Evolutionary conservation across 1,140 invertebrate genomes (phyloP).

Genomic region (Homarus americanus): DNA sequence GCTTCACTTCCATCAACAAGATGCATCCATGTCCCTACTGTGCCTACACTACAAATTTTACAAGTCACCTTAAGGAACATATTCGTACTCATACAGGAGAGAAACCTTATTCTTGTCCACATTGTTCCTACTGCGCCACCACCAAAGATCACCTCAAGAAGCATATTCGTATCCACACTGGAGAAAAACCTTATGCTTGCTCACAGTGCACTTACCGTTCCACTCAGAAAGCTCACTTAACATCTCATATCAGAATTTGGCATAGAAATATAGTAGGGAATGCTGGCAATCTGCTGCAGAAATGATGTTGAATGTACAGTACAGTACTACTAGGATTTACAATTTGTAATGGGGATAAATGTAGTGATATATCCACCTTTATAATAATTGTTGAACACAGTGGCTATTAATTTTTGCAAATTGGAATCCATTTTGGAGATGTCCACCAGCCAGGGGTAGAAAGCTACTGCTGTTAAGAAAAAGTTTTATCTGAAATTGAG

Average conservation of each 20-base stretch:
- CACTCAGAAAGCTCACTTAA: background rate
- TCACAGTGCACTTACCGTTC: background rate
- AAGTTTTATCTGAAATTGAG: too few relatives aligned
- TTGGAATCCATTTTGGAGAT: too few relatives aligned
- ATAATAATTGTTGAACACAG: too few relatives aligned
- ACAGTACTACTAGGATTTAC: too few relatives aligned
- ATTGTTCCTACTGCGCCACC: slow-evolving; percentile 15
- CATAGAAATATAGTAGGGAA: background rate
- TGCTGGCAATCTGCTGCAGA: background rate
- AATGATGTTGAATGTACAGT: background rate
- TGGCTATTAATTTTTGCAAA: too few relatives aligned
- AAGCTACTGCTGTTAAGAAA: too few relatives aligned
- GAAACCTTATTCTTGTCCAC: slow-evolving; percentile 31
- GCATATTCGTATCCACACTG: slow-evolving; percentile 27
- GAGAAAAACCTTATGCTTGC: slow-evolving; percentile 7
- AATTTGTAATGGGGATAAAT: too few relatives aligned
- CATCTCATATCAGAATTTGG: background rate
- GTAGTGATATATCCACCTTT: too few relatives aligned
- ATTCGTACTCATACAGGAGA: slow-evolving; percentile 47
- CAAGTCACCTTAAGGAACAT: slow-evolving; percentile 15
- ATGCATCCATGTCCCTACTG: slow-evolving; percentile 40
- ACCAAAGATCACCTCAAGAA: slow-evolving; percentile 23
- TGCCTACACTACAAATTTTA: slow-evolving; percentile 40
- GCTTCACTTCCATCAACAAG: background rate
- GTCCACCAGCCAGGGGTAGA: too few relatives aligned